Evolutionary conservation across 2,113 vertebrate genomes (phyloP), one percentile per base, ranked within the genome.

Genomic region (Clarias macrocephalus): DNA sequence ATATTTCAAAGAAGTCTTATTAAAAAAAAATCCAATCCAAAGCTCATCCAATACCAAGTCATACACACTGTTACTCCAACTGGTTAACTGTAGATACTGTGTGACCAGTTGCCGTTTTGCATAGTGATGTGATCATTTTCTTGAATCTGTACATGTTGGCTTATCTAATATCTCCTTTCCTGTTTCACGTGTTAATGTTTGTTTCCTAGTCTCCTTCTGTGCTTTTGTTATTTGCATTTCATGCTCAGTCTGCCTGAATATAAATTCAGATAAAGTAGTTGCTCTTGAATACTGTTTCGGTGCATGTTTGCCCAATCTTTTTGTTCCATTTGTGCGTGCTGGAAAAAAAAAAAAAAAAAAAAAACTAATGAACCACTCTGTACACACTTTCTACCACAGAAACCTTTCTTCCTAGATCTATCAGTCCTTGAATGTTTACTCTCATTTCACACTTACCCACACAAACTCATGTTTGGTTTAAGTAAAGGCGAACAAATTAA

Each of bases 251-350:
- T 56, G 25, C 48, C 52, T 56, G 52, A 54, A 57, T 18, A 56
- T 28, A 77, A 52, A 28, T 56, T n/a, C 54, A n/a, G 75, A 75
- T 77, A 77, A 77, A 77, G 75, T 77, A 54, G 48, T 77, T 77
- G 5, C 48, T 54, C 12, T 6, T 77, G 75, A 77, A 56, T 52
- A 54, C 75, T 28, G 75, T 7, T 16, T 77, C 48, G 0, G 19
- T 54, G 48, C n/a, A 13, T 77, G 75, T 77, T 77, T 77, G 75
- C 75, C 21, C 52, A 79, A 9, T 28, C 75, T 56, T 42, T 23
- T 76, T 76, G 75, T 30, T 56, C 25, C 75, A 56, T 19, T n/a
- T 56, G 23, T 28, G 15, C 56, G 75, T 56, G n/a, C 15, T 56
- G 52, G 42, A 33, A 33, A 33, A 2, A 33, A 33, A 52, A 28